phyloP scores from a whole-genome alignment of 2,888 invertebrate genomes.

The Dryadula phaetusa region DNA sequence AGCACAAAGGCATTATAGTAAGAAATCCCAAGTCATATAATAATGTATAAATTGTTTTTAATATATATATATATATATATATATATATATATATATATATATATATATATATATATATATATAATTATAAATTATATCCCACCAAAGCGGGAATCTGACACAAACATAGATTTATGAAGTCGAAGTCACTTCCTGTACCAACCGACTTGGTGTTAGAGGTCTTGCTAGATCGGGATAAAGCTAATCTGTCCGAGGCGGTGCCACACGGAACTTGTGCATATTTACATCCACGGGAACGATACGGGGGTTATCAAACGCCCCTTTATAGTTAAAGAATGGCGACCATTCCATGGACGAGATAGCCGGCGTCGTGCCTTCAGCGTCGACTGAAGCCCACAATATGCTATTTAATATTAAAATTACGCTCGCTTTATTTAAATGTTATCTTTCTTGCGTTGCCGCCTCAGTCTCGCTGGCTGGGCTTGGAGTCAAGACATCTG shows the following conservation, averaged over 20 bases:
- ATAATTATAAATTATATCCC: neutral
- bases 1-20: too few species aligned
- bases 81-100: too few species aligned
- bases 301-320: slow-evolving; percentile 67
- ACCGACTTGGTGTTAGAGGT: slow-evolving; percentile 26
- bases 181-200: slow-evolving; percentile 18
- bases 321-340: slow-evolving; percentile 55
- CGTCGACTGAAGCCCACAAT: slow-evolving; percentile 6
- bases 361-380: slow-evolving; percentile 22
- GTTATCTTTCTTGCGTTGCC: slow-evolving; percentile 42
- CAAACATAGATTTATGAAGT: slow-evolving; percentile 13
- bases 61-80: too few species aligned
- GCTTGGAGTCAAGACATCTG: too few species aligned
- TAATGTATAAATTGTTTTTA: too few species aligned
- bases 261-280: slow-evolving; percentile 49
- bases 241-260: slow-evolving; percentile 37
- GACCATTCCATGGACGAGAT: slow-evolving; percentile 33
- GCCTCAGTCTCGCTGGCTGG: slow-evolving; percentile 18
- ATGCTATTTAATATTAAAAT: slow-evolving; percentile 45
- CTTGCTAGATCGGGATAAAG: slow-evolving; percentile 37
- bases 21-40: too few species aligned
- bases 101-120: too few species aligned
- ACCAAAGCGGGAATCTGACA: slow-evolving; percentile 7
- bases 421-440: slow-evolving; percentile 42
- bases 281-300: slow-evolving; percentile 64